Evolutionary conservation across 2,797 vertebrate species (phyloP).

Genomic region (Cossypha dichroa): DNA sequence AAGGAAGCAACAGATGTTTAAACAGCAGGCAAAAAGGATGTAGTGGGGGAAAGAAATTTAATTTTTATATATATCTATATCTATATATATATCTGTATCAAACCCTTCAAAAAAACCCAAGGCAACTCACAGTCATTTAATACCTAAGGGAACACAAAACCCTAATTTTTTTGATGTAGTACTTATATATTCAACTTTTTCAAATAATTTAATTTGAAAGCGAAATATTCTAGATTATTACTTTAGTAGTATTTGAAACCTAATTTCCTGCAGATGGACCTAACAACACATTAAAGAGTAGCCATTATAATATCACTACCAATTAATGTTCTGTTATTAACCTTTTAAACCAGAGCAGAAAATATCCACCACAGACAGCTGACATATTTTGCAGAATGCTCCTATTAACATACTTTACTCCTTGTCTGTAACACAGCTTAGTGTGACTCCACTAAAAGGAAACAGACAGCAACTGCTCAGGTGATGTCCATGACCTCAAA

Average conservation of each 20-base stretch:
- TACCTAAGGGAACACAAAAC: neutral
- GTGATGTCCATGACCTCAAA: neutral
- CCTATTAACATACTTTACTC: neutral
- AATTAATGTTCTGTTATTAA: neutral
- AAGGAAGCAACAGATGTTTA: neutral
- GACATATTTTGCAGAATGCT: neutral
- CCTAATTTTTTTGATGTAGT: neutral
- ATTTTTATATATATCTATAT: neutral
- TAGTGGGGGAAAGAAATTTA: neutral
- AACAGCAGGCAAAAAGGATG: neutral
- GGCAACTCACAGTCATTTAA: neutral
- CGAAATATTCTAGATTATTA: neutral
- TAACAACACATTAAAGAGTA: neutral
- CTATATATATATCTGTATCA: neutral
- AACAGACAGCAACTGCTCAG: neutral
- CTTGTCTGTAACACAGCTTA: neutral
- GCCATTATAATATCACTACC: neutral
- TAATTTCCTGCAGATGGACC: neutral
- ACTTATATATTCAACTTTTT: neutral
- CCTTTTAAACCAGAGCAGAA: neutral
- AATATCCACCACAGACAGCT: neutral
- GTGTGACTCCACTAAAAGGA: neutral
- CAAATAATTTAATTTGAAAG: neutral
- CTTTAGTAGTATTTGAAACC: neutral
- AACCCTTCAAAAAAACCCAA: neutral